Conservation (phyloP, 2,113 vertebrate genomes). For the Gila orcuttii region DNA sequence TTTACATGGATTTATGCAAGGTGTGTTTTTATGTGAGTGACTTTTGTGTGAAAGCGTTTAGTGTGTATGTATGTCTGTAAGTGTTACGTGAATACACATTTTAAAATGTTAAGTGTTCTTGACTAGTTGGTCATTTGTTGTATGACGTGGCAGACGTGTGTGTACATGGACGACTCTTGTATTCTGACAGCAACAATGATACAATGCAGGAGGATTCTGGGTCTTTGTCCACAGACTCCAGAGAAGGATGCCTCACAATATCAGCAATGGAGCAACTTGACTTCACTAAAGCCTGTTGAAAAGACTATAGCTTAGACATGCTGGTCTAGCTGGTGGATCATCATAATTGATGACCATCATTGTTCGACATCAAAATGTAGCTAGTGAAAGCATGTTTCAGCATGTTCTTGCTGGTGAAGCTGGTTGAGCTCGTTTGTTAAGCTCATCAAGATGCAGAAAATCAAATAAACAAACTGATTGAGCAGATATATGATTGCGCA, state of each 20-base stretch:
- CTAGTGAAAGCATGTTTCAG: background rate
- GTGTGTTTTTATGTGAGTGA: slow-evolving; percentile 60
- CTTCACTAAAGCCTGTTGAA: background rate
- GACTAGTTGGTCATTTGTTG: slow-evolving; percentile 34
- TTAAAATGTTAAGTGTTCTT: slow-evolving; percentile 28
- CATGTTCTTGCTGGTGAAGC: background rate
- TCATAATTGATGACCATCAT: too few relatives aligned
- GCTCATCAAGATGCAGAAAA: background rate
- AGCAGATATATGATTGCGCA: background rate
- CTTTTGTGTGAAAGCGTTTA: slow-evolving; percentile 43
- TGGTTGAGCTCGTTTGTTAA: background rate
- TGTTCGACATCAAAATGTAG: background rate
- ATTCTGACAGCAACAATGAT: slow-evolving; percentile 34
- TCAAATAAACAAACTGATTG: background rate
- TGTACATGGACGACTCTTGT: slow-evolving; percentile 15
- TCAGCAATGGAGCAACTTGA: background rate
- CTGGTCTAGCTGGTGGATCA: background rate
- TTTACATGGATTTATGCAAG: slow-evolving; percentile 65
- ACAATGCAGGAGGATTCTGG: slow-evolving; percentile 40
- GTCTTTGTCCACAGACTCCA: background rate
- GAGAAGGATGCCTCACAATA: background rate
- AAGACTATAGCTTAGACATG: background rate
- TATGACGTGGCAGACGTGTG: slow-evolving; percentile 1
- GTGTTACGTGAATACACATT: slow-evolving; percentile 24
- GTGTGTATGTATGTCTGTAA: slow-evolving; percentile 50